Evolutionary conservation across 2,888 invertebrate species (phyloP), one percentile per base, ranked within the genome.

Genomic region (Drosophila dives): DNA sequence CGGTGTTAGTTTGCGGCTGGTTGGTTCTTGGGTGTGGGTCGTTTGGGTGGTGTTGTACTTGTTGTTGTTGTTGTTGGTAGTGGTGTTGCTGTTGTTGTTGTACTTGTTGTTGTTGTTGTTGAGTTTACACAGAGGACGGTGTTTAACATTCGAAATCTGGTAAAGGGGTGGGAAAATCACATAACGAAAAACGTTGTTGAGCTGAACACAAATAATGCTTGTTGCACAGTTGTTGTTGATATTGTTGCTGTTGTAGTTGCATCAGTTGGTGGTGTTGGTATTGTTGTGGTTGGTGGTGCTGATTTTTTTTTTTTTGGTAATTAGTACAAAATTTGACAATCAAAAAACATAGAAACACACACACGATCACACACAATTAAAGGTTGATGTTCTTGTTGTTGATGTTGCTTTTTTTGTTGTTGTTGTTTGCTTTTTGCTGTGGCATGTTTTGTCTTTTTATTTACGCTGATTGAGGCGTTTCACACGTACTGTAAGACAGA

Each of bases 401-500:
- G 80, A 69, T 76, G 68, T 51, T 81, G 77, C 20, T 45, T n/a
- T 72, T 75, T 75, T 23, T 29, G 29, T 29, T 29, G 29, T 29
- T 29, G 23, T 68, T 74, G 23, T 50, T 50, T 67, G 64, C 73
- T 73, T 79, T 74, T 76, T 68, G 66, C 65, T 74, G 71, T 76
- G 73, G 76, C 66, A 81, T 77, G 61, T 75, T 71, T 81, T 80
- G 80, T 81, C 81, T 85, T 78, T 83, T 80, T 80, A 93, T 93
- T 93, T 93, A 92, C 93, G 93, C 95, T 96, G 96, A 95, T 96
- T 97, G 95, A 97, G 96, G 94, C 97, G 97, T 94, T 96, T 96
- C 95, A 96, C 96, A 95, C 97, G 97, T 97, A 97, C 97, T 97
- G 97, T 93, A 95, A 95, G 96, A 86, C 77, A 81, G 64, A 89